These are phyloP conservation scores for Ypsolopha sequella DNA, from an alignment of 2,888 invertebrate species.

Conservation along the genomic window DNA sequence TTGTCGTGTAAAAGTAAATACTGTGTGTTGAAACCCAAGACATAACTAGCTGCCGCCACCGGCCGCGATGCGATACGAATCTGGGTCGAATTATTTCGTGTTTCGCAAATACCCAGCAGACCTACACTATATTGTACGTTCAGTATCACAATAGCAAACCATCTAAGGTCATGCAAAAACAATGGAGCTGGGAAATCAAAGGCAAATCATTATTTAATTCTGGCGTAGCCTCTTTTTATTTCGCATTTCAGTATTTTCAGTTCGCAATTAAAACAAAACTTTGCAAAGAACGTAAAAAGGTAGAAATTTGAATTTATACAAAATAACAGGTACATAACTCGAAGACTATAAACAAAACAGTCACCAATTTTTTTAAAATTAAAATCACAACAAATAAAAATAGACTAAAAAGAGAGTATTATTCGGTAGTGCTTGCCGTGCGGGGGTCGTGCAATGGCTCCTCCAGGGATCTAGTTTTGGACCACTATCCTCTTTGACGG, in stretches of 20 bases:
- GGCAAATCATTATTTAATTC: constrained; percentile 22
- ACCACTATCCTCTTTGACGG: constrained; percentile 43
- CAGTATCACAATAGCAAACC: constrained; percentile 25
- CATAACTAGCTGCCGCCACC: constrained; percentile 5
- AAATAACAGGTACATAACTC: constrained; percentile 69
- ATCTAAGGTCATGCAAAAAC: constrained; percentile 11
- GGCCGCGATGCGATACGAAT: constrained; percentile 39
- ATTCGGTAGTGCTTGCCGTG: constrained; percentile 43
- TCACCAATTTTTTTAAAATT: constrained; percentile 40
- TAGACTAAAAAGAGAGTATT: constrained; percentile 38
- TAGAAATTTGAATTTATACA: constrained; percentile 24
- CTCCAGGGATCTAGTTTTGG: constrained; percentile 26
- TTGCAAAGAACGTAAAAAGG: constrained; percentile 15
- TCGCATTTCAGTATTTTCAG: constrained; percentile 21
- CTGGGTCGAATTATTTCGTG: constrained; percentile 52
- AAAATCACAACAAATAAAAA: constrained; percentile 42
- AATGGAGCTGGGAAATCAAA: constrained; percentile 27
- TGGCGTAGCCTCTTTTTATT: constrained; percentile 47
- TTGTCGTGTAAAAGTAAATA: constrained; percentile 40
- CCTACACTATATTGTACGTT: constrained; percentile 25
- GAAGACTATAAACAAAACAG: constrained; percentile 43
- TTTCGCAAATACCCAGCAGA: constrained; percentile 40
- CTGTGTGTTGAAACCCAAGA: background rate
- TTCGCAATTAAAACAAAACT: constrained; percentile 23
- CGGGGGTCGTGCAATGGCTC: constrained; percentile 33